Evolutionary conservation across 2,113 vertebrate species (phyloP), one percentile per base, ranked within the genome.

Genomic region (Abramis brama): DNA sequence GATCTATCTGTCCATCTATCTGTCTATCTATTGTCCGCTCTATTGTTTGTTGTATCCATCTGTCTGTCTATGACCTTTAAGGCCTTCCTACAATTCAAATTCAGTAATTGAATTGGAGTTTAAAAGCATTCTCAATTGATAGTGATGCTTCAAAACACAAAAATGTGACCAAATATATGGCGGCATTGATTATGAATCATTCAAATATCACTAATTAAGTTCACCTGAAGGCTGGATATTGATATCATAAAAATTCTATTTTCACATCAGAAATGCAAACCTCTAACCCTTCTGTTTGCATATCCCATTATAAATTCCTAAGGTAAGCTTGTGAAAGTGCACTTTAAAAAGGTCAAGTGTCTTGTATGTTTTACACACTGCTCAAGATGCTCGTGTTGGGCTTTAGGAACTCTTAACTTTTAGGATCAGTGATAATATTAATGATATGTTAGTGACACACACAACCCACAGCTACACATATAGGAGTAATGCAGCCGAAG

Each of bases 311-410:
- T 30, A 78, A 13, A 79, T 79, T 79, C 55, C 30, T 60, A 33
- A 4, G 77, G 11, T 39, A 47, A 21, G 8, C 39, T 30, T 64
- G 59, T 47, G 15, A 64, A 81, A 30, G 59, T 66, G 59, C 5
- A 1, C 59, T 66, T 64, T 47, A n/a, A 64, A 80, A 80, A 80
- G 79, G 59, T 80, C 39, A 66, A 21, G n/a, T 59, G 76, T 62
- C 25, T 17, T 79, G 36, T 80, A 21, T 45, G 27, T 66, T 47
- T 47, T 47, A 47, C 66, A 64, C 23, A 80, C 36, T 19, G 55
- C 78, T 64, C 7, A 23, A 64, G 39, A 64, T 25, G 5, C 59
- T 21, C 0, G 0, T 60, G 33, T 2, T 39, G 55, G 21, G 59
- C 1, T 27, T 6, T 39, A 47, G 23, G 43, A 64, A 47, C 2